These are phyloP conservation scores for Argyrosomus regius DNA, from an alignment of 2,797 vertebrate genomes.

Conservation along the genomic window DNA sequence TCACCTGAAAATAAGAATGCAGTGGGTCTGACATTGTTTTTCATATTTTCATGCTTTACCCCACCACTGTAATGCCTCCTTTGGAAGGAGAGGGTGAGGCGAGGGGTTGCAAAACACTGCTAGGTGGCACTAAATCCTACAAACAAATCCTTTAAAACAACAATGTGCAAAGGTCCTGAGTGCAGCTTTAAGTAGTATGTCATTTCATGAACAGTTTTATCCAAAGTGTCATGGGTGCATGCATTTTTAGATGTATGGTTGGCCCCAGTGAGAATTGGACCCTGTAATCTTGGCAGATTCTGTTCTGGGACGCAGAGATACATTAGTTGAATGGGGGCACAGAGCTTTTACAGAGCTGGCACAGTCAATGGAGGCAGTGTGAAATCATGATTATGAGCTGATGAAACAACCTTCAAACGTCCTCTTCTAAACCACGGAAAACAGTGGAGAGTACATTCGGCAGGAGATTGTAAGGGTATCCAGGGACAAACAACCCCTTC, in stretches of 20 bases:
- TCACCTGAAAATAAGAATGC: too few relatives aligned
- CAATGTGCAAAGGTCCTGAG: background rate
- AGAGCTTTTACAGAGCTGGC: conserved; percentile 2
- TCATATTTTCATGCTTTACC: too few relatives aligned
- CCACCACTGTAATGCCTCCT: too few relatives aligned
- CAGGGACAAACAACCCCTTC: conserved; percentile 26
- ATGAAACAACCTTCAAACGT: conserved; percentile 53
- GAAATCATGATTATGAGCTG: conserved; percentile 29
- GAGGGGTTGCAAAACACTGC: too few relatives aligned
- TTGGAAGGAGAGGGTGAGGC: too few relatives aligned
- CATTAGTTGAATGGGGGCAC: conserved; percentile 31
- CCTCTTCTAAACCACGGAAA: conserved; percentile 21
- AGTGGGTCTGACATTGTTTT: too few relatives aligned
- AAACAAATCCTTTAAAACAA: too few relatives aligned
- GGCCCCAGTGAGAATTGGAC: conserved; percentile 10
- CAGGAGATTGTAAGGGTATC: conserved; percentile 28
- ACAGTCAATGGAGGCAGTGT: background rate
- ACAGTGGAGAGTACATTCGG: background rate
- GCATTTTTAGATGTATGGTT: conserved; percentile 15
- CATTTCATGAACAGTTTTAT: background rate
- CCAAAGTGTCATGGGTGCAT: background rate
- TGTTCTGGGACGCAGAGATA: conserved; percentile 29
- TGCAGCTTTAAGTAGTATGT: background rate
- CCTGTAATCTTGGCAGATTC: conserved; percentile 8
- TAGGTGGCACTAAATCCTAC: too few relatives aligned